Percentiles rank a stretch among this genome's conserved stretches.
Evolutionary conservation across 2,113 vertebrate genomes (phyloP).

Genomic region (Erpornis zantholeuca): DNA sequence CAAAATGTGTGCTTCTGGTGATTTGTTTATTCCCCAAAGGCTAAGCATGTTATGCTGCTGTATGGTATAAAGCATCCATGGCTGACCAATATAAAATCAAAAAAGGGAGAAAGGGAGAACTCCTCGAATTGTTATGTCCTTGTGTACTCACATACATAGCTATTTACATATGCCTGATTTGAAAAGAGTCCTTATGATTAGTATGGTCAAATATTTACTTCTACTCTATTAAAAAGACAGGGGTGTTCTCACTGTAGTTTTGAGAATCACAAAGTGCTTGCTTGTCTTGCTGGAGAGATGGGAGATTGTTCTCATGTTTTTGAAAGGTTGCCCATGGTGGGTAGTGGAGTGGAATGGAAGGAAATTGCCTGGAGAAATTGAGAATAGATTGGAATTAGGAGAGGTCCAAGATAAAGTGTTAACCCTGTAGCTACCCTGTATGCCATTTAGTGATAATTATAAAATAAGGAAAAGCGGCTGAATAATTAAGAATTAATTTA

Average conservation of each 20-base stretch:
- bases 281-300: background rate
- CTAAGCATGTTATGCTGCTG: background rate
- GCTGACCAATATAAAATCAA: background rate
- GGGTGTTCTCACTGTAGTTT: conserved; percentile 38
- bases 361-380: background rate
- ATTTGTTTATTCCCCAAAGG: background rate
- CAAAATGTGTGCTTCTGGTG: background rate
- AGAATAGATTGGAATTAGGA: background rate
- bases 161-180: conserved; percentile 8
- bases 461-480: background rate
- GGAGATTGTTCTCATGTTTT: background rate
- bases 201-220: conserved; percentile 8
- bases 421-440: background rate
- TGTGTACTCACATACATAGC: conserved; percentile 13
- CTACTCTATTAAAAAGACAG: conserved; percentile 17
- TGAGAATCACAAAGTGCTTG: background rate
- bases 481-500: background rate
- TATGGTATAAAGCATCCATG: background rate
- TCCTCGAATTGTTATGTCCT: conserved; percentile 1
- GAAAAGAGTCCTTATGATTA: conserved; percentile 6
- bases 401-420: background rate
- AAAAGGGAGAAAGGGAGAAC: background rate
- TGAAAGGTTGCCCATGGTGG: background rate
- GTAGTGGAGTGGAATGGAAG: background rate
- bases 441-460: background rate